Evolutionary conservation across 2,888 invertebrate genomes (phyloP), one percentile per base, ranked within the genome.

Genomic region (Dendrolimus pini): DNA sequence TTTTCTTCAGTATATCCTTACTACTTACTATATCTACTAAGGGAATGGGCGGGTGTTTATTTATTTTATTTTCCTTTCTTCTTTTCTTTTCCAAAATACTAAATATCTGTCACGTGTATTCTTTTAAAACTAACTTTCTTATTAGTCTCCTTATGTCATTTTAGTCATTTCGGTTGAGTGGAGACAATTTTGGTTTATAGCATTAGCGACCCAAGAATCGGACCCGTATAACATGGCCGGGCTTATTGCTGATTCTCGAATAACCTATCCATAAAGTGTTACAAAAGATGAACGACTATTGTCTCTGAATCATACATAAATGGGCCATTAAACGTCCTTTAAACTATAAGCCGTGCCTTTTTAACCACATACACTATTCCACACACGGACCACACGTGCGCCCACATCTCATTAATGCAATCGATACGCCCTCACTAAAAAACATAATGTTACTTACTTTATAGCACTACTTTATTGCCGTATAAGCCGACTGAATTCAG

Each of bases 371-470:
- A 70, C 71, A 74, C 78, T 70, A 78, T 80, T 79, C 80, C 63
- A 70, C 75, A 78, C 79, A 75, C 78, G 77, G 89, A 85, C 89
- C 89, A 85, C 89, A 88, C 89, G 83, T 80, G 83, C 72, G 81
- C 82, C 82, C 82, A 78, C 85, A 89, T 89, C 85, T 81, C 83
- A 89, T 90, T 90, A 89, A 90, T 88, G 89, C 89, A 82, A 83
- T 83, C 80, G 84, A 85, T 86, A 85, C 82, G 80, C 80, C 83
- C 78, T 83, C 80, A 80, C 79, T 79, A 74, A 82, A 30, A 30
- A 84, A 82, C 85, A 83, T 87, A 81, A 84, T 78, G 82, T 78
- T 77, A 72, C 78, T 70, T 77, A 80, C 76, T 73, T 78, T 77
- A 72, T 77, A 75, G 65, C 69, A 75, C 75, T 80, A 77, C 78